Evolutionary conservation across 1,140 invertebrate species (phyloP).

Genomic region (Argopecten irradians): DNA sequence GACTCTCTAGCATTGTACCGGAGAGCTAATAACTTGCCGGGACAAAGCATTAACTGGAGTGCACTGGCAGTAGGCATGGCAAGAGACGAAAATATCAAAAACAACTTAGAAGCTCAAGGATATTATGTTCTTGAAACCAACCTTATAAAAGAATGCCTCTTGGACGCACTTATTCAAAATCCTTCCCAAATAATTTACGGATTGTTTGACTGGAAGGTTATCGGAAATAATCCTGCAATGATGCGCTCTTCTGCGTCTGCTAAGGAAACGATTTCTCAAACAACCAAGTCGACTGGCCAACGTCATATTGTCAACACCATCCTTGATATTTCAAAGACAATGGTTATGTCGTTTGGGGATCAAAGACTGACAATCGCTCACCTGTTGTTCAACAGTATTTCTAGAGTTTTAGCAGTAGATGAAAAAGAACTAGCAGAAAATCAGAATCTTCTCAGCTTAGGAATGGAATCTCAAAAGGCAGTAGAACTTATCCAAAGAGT

Average conservation of each 20-base stretch:
- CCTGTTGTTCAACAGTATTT: not conserved
- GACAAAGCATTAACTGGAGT: constrained; percentile 64
- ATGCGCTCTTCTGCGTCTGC: too few relatives aligned
- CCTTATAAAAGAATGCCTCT: not conserved
- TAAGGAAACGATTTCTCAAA: not conserved
- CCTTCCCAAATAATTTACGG: not conserved
- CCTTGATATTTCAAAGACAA: not conserved
- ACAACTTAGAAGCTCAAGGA: not conserved
- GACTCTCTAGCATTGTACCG: constrained; percentile 60
- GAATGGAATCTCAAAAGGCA: constrained; percentile 47
- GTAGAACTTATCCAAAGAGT: constrained; percentile 39
- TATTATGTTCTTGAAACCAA: not conserved
- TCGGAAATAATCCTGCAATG: too few relatives aligned
- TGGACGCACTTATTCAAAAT: not conserved
- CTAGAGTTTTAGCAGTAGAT: not conserved
- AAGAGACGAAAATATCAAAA: not conserved
- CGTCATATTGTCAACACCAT: not conserved
- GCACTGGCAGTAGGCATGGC: constrained; percentile 54
- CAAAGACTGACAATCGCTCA: not conserved
- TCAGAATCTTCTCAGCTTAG: constrained; percentile 25
- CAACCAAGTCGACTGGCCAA: not conserved
- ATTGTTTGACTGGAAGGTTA: too few relatives aligned
- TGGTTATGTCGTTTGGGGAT: not conserved
- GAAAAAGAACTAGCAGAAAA: not conserved
- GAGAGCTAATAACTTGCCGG: constrained; percentile 44